These are phyloP conservation scores for Tholera decimalis DNA, from an alignment of 2,888 invertebrate genomes.

Conservation along the genomic window DNA sequence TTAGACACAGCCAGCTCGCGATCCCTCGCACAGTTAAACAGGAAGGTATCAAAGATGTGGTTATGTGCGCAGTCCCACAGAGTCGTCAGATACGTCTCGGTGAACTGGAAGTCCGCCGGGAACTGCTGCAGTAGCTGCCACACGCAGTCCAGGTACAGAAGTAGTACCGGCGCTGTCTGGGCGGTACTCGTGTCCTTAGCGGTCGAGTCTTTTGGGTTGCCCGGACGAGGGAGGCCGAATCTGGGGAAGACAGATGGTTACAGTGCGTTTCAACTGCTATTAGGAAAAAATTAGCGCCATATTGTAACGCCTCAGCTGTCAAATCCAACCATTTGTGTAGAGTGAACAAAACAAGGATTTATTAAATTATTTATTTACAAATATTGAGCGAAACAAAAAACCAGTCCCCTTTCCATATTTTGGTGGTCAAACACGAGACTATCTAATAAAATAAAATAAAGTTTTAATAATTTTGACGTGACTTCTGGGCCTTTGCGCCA, in stretches of 20 bases:
- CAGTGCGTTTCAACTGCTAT: too few relatives aligned
- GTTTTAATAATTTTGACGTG: too few relatives aligned
- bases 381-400: too few relatives aligned
- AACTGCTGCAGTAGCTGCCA: constrained; percentile 98
- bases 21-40: constrained; percentile 97
- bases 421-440: too few relatives aligned
- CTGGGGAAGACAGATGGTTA: constrained; percentile 79
- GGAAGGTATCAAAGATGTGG: constrained; percentile 97
- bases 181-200: constrained; percentile 79
- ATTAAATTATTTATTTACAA: too few relatives aligned
- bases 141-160: constrained; percentile 97
- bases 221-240: constrained; percentile 93
- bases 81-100: constrained; percentile 97
- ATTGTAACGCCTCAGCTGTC: too few relatives aligned
- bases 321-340: too few relatives aligned
- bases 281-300: too few relatives aligned
- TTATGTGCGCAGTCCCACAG: constrained; percentile 97
- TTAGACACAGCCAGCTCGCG: constrained; percentile 92
- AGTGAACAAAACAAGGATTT: too few relatives aligned
- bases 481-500: too few relatives aligned
- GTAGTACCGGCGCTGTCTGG: constrained; percentile 94
- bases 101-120: constrained; percentile 97
- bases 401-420: too few relatives aligned
- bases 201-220: constrained; percentile 88
- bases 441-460: too few relatives aligned